These are phyloP conservation scores for Punctoribates punctum DNA, from an alignment of 2,888 invertebrate species.

Conservation along the genomic window DNA sequence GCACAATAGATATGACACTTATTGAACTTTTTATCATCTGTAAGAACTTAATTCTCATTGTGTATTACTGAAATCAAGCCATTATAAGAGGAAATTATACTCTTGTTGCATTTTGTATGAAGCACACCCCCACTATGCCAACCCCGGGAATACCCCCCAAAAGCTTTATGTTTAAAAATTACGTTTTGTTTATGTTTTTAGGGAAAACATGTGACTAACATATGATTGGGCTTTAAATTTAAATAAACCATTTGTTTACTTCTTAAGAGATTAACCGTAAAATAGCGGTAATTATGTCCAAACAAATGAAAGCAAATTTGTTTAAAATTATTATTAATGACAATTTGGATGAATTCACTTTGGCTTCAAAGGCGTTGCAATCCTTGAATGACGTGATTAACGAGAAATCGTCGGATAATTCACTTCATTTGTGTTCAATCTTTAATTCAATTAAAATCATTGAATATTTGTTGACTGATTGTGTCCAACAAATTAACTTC, in stretches of 20 bases:
- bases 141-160: too few species aligned
- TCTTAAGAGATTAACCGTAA: background rate
- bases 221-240: background rate
- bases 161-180: background rate
- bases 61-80: background rate
- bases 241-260: background rate
- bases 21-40: background rate
- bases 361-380: background rate
- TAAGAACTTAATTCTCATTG: background rate
- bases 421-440: conserved; percentile 34
- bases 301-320: background rate
- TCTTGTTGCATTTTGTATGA: too few species aligned
- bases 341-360: conserved; percentile 18
- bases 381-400: conserved; percentile 10
- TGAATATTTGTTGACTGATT: background rate
- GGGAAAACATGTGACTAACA: conserved; percentile 8
- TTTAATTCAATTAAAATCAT: conserved; percentile 26
- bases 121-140: too few species aligned
- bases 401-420: conserved; percentile 22
- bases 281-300: background rate
- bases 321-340: background rate
- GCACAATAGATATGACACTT: background rate
- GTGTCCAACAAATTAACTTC: conserved; percentile 12
- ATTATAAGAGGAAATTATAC: too few species aligned
- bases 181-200: background rate